Evolutionary conservation across 2,888 invertebrate genomes (phyloP), one percentile per base, ranked within the genome.

Genomic region (Andrena flavipes): DNA sequence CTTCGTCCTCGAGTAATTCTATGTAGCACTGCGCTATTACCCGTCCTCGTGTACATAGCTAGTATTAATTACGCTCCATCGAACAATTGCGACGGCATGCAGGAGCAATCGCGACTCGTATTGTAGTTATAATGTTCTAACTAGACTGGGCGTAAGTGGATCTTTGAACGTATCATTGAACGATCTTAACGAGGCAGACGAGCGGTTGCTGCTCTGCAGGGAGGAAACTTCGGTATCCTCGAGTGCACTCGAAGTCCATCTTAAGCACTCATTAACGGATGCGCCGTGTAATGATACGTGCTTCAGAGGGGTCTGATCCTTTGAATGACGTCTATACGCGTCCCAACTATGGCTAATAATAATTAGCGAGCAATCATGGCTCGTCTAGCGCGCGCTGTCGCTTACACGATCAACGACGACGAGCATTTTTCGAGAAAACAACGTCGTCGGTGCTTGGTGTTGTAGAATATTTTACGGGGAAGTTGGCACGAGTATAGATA

Each of bases 171-270:
- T 86, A 87, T 85, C 86, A 86, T 84, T 82, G 80, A 83, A 82
- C 77, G 84, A 83, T 81, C 86, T 84, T 87, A 87, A 86, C 86
- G 87, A 87, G 86, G 75, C 82, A 63, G 80, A 77, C 80, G 87
- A 84, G 76, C 84, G 60, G 54, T 74, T 70, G 64, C 51, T 59
- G 65, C 65, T 59, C 60, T 70, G 54, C 76, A 77, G 76, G 56
- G 64, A 75, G 77, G 82, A 81, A 87, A 87, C 80, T 87, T 87
- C 62, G 73, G 67, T 76, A 76, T 82, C 75, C 82, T 87, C 84
- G 82, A 83, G 86, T 74, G 76, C 76, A 75, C 82, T 80, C 59
- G 64, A 84, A 86, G 80, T 78, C 78, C 76, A 80, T 73, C 83
- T 86, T 86, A 85, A 84, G 71, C 80, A 78, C 74, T 84, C 82